Evolutionary conservation across 2,888 invertebrate species (phyloP).

Genomic region (Lingula anatina): DNA sequence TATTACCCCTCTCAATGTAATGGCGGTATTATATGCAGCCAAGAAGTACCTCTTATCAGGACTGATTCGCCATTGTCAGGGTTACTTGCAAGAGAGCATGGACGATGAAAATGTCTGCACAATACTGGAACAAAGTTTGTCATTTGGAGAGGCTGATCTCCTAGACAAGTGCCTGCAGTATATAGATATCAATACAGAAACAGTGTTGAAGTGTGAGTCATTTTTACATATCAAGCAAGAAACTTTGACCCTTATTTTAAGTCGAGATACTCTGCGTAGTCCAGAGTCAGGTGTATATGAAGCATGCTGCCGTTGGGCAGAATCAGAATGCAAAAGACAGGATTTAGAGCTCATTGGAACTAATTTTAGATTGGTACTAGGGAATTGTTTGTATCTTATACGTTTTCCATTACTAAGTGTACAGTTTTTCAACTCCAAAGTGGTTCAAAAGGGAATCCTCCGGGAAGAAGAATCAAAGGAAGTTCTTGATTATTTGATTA

Average conservation of each 20-base stretch:
- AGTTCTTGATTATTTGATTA: too few relatives aligned
- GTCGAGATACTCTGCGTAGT: constrained; percentile 65
- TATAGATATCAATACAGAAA: constrained; percentile 60
- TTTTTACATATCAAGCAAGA: constrained; percentile 63
- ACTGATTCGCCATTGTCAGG: constrained; percentile 65
- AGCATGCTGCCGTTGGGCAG: constrained; percentile 25
- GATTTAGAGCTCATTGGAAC: too few relatives aligned
- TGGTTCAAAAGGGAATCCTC: too few relatives aligned
- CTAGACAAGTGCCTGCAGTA: constrained; percentile 65
- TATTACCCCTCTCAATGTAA: constrained; percentile 59
- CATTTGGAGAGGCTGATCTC: constrained; percentile 53
- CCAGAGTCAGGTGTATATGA: constrained; percentile 40
- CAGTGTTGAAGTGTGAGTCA: constrained; percentile 56
- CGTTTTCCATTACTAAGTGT: too few relatives aligned
- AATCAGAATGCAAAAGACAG: constrained; percentile 25
- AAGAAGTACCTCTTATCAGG: constrained; percentile 70
- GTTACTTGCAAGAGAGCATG: constrained; percentile 63
- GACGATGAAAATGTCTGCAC: constrained; percentile 59
- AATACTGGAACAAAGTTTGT: constrained; percentile 23
- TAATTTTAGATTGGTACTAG: too few relatives aligned
- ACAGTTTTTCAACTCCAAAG: too few relatives aligned
- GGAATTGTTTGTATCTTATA: too few relatives aligned
- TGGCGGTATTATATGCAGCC: constrained; percentile 68
- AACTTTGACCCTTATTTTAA: constrained; percentile 64
- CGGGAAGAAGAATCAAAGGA: too few relatives aligned